Base-by-base conservation (phyloP, 2,888 invertebrate species). In the Harpalus rubripes region DNA sequence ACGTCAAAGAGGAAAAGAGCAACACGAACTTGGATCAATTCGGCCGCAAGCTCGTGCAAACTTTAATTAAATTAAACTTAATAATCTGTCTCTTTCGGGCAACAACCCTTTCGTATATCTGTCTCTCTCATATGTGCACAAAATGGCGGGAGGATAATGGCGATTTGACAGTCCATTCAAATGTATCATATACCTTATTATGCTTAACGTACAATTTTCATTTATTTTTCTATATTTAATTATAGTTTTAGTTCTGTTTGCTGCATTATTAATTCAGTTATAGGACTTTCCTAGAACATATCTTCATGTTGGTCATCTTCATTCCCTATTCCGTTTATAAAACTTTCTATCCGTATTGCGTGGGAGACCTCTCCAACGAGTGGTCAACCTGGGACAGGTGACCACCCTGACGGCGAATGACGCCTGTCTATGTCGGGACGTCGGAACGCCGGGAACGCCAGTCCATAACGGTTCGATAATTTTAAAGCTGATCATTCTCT, bases 401-500 rank as follows among this genome's bases (percentile, higher is more conserved):
- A 56, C 26, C 32, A 52, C 68, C 52, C 52, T 39, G 72, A 22
- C 32, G 72, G 61, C 7, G 65, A 18, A 83, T 83, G 82, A 72
- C 56, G 39, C 39, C 74, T 83, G 82, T 83, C 82, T 83, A 22
- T 32, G 32, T 10, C 26, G 12, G 63, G 72, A 72, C 39, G 78
- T 32, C 18, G 74, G 59, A 58, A 74, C 39, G 58, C 74, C 74
- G 16, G 80, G 61, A 61, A 44, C 41, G 68, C 32, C 74, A 52
- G 52, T 68, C 52, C 74, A 83, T 83, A 78, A 84, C 84, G 61
- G 84, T 78, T 84, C 84, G 84, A 84, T 84, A 84, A 84, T 78
- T 84, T 84, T 84, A 84, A 84, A 84, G 84, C 84, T 63, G 83
- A 83, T 83, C 83, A 63, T 83, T 76, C 76, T 76, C 41, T 83